Percentiles rank a stretch among this genome's conserved stretches.
These are phyloP conservation scores for Helogale parvula DNA, from an alignment of 2,113 vertebrate species.

Conservation along the genomic window DNA sequence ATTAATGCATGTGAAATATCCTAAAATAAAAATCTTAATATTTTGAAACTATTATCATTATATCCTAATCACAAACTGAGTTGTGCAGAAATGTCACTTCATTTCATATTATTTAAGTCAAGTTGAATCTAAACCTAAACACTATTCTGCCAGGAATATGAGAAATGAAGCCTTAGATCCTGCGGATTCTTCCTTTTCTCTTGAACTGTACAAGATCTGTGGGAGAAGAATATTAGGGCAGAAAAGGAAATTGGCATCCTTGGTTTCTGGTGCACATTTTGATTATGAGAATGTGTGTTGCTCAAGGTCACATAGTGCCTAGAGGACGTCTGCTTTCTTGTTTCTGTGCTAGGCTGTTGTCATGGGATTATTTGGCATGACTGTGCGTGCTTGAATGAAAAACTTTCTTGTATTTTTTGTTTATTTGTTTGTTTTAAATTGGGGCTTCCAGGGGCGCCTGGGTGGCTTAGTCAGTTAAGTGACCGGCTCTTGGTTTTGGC, in stretches of 20 bases:
- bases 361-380: background rate
- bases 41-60: background rate
- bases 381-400: background rate
- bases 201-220: background rate
- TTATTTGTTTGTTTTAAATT: background rate
- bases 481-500: too few species aligned
- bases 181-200: background rate
- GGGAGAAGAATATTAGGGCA: background rate
- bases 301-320: background rate
- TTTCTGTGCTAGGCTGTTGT: background rate
- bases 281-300: background rate
- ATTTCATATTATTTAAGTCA: background rate
- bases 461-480: too few species aligned
- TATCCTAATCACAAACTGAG: background rate
- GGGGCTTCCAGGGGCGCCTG: background rate
- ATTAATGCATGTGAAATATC: background rate
- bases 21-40: background rate
- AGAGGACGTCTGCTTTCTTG: background rate
- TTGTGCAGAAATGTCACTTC: background rate
- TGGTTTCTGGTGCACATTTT: background rate
- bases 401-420: background rate
- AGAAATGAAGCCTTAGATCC: background rate
- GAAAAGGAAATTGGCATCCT: background rate
- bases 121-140: background rate
- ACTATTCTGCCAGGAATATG: background rate